A percentile compares a stretch with the other conserved stretches of the same genome.
Conservation (phyloP, 2,888 invertebrate genomes). For the Odontothrips loti region DNA sequence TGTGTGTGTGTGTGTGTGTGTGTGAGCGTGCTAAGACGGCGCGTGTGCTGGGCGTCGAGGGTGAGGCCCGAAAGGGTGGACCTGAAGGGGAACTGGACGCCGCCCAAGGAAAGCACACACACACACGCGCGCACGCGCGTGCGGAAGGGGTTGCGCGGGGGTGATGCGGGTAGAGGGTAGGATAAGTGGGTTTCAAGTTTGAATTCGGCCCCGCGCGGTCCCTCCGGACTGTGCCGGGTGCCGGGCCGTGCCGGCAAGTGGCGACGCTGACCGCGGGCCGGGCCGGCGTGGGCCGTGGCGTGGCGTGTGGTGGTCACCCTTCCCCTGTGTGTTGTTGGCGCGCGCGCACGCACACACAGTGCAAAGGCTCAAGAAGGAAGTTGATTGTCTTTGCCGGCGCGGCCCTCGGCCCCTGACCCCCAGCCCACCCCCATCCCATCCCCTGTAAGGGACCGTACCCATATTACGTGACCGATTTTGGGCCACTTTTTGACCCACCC, state of each 20-base stretch:
- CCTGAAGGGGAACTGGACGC: neutral
- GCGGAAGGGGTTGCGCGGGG: neutral
- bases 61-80: neutral
- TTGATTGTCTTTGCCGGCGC: too few species aligned
- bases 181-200: constrained; percentile 26
- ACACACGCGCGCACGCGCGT: neutral
- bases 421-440: too few species aligned
- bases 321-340: neutral
- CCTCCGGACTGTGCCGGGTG: neutral
- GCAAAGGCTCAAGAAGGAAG: neutral
- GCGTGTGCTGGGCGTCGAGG: neutral
- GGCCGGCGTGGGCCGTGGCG: neutral
- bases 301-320: neutral
- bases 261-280: neutral
- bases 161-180: neutral
- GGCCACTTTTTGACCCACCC: too few species aligned
- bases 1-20: neutral
- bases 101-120: constrained; percentile 24
- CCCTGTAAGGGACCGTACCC: too few species aligned
- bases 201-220: neutral
- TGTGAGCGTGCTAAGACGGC: constrained; percentile 23
- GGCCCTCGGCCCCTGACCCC: too few species aligned
- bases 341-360: neutral
- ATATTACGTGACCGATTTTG: too few species aligned
- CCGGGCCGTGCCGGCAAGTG: neutral